phyloP scores from a whole-genome alignment of 1,140 invertebrate species.

The Pteromalus puparum region DNA sequence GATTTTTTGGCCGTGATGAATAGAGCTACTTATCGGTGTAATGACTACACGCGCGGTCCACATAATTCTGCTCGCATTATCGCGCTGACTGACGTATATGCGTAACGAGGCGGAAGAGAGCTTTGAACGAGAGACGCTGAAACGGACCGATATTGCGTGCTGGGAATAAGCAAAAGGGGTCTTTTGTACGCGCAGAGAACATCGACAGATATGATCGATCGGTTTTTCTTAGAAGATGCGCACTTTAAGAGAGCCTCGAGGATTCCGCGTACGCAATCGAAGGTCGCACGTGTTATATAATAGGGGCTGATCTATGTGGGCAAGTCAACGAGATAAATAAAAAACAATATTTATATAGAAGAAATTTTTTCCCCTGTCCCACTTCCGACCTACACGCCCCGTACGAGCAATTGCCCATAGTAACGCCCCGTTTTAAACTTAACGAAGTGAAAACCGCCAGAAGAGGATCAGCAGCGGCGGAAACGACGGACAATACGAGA shows the following conservation, averaged over 20 bases:
- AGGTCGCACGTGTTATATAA: not conserved
- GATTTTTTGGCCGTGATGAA: not conserved
- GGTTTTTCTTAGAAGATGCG: not conserved
- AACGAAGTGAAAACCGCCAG: slow-evolving; percentile 32
- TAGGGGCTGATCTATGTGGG: slow-evolving; percentile 21
- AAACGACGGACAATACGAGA: not conserved
- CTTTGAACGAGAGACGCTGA: not conserved
- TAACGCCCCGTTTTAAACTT: not conserved
- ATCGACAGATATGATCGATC: not conserved
- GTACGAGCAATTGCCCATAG: not conserved
- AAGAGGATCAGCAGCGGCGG: not conserved
- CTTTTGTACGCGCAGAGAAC: not conserved
- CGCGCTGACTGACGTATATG: too few relatives aligned
- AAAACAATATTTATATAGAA: not conserved
- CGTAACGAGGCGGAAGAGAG: not conserved
- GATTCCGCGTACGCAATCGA: not conserved
- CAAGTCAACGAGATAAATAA: not conserved
- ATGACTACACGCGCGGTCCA: too few relatives aligned
- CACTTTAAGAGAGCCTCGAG: not conserved
- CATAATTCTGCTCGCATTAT: too few relatives aligned
- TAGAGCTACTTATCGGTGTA: not conserved
- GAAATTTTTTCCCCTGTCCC: not conserved
- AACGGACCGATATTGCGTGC: not conserved
- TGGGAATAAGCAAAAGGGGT: not conserved
- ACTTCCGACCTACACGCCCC: too few relatives aligned